These are phyloP conservation scores for Piscicola geometra DNA, from an alignment of 2,888 invertebrate species.

Conservation along the genomic window DNA sequence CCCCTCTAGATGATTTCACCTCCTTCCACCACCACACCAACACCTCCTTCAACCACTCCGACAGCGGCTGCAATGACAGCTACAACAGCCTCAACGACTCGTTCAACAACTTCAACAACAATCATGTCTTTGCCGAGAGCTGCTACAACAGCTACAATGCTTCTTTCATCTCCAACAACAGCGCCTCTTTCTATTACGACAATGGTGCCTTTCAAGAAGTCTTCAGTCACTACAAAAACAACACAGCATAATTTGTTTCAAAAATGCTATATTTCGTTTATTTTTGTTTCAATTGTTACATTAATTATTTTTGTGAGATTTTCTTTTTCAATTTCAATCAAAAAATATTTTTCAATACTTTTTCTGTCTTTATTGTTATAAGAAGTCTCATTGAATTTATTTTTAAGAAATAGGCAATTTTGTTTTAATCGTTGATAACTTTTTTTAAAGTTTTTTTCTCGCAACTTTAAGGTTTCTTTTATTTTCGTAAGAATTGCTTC, in stretches of 20 bases:
- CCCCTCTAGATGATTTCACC: neutral
- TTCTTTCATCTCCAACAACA: neutral
- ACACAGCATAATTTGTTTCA: neutral
- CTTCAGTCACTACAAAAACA: neutral
- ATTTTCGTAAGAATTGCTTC: no score
- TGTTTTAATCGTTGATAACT: no score
- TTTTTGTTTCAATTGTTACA: no score
- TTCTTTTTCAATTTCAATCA: no score
- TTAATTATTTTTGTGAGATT: no score
- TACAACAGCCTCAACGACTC: neutral
- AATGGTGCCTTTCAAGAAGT: neutral
- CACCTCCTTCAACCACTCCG: neutral
- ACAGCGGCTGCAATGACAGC: neutral
- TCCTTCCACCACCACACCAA: neutral
- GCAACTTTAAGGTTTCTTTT: no score
- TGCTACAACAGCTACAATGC: neutral
- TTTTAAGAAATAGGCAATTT: no score
- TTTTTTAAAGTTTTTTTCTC: no score
- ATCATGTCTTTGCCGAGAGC: neutral
- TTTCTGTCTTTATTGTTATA: no score
- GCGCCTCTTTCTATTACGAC: neutral
- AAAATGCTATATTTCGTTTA: neutral
- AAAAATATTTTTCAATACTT: neutral
- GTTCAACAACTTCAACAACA: neutral
- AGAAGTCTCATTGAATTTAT: no score